phyloP scores from a whole-genome alignment of 2,797 vertebrate genomes.

The Masticophis lateralis region DNA sequence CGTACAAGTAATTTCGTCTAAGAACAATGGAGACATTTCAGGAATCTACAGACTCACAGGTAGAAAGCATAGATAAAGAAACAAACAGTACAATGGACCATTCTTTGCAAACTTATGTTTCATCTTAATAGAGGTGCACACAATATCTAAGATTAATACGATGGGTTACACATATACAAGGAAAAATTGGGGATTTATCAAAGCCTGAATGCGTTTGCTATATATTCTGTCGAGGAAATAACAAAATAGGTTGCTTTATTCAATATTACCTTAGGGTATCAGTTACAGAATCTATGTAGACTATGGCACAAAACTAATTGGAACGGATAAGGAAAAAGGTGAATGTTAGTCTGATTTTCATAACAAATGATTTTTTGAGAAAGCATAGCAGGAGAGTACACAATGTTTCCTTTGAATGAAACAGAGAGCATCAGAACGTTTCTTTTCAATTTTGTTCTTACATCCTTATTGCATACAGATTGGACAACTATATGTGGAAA shows the following conservation, averaged over 20 bases:
- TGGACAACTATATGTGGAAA: conserved; percentile 31
- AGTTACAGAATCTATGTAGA: not conserved
- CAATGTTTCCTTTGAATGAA: not conserved
- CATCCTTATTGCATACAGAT: conserved; percentile 32
- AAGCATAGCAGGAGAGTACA: not conserved
- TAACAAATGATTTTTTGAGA: not conserved
- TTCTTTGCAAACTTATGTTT: not conserved
- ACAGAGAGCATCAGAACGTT: rapidly evolving
- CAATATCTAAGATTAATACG: not conserved
- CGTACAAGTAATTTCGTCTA: not conserved
- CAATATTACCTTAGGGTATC: not conserved
- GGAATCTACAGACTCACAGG: not conserved
- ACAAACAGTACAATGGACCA: conserved; percentile 57
- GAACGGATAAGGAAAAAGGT: not conserved
- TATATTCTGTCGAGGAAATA: not conserved
- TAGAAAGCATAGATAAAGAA: not conserved
- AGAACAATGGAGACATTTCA: not conserved
- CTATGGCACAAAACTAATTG: not conserved
- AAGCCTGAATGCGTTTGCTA: not conserved
- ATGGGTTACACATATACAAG: not conserved
- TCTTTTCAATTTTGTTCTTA: not conserved
- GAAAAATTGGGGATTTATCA: not conserved
- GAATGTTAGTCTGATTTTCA: not conserved
- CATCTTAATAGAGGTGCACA: not conserved
- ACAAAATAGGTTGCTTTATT: not conserved